Evolutionary conservation across 92 coral and sea anemone genomes (phyloP), one percentile per base, ranked within the genome.

Genomic region (Umimayanthus chanpuru): DNA sequence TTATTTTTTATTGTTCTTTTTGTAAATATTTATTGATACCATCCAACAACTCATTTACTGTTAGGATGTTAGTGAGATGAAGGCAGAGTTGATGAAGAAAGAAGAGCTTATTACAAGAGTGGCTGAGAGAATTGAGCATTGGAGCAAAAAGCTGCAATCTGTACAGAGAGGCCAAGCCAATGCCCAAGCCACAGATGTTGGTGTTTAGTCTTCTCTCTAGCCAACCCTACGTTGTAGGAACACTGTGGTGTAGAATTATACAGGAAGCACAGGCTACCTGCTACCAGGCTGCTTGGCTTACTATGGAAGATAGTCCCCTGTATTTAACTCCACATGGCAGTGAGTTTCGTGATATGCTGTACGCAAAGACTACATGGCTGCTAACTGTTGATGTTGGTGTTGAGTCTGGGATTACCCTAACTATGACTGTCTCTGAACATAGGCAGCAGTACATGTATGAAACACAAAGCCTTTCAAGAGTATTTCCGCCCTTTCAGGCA

Each of bases 31-130:
- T 47, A 47, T 47, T 47, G 50, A 47, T 0, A 41, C 44, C 7
- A 41, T 41, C 44, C 1, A 26, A 73, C 40, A 21, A 50, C 70
- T 32, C 49, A 25, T 80, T 23, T 58, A 6, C 7, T 49, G 65
- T 6, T 32, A 94, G 98, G 96, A 94, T 79, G 83, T 94, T 21
- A 81, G 90, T 79, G 93, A 88, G 55, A 85, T 94, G 77, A 91
- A 91, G 89, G 92, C 93, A 56, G 98, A 94, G 83, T 77, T 94
- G 58, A 82, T 72, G 49, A 95, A 93, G 71, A 94, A 93, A 73
- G 96, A 93, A 20, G 96, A 93, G 28, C 91, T 94, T 8, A 81
- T 93, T 20, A 36, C 88, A 61, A 91, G 76, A 85, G 53, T 94
- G 64, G 76, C 91, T 3, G 94, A 93, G 40, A 94, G 86, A 79